A percentile compares a stretch with the other conserved stretches of the same genome.
Conservation (phyloP, 2,113 vertebrate genomes). For the Nematolebias whitei region DNA sequence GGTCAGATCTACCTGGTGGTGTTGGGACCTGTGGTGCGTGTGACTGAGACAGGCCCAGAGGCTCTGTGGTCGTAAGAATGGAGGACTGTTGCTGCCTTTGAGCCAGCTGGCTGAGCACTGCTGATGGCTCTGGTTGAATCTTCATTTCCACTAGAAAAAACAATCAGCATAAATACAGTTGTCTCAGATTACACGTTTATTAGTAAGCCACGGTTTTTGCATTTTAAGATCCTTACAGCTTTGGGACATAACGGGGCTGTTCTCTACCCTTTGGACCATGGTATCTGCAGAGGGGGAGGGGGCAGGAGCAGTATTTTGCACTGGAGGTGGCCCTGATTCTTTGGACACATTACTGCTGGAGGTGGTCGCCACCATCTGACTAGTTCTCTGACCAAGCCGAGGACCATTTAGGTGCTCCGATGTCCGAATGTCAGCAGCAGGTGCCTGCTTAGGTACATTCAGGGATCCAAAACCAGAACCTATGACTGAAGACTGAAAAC, state of each 20-base stretch:
- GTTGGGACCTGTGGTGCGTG: slow-evolving; percentile 74
- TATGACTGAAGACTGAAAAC: slow-evolving; percentile 86
- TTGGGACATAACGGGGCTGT: slow-evolving; percentile 63
- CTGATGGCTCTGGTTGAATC: slow-evolving; percentile 93
- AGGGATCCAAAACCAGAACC: slow-evolving; percentile 90
- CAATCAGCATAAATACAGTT: neutral
- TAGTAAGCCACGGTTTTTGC: neutral
- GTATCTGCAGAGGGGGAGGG: slow-evolving; percentile 80
- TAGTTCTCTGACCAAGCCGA: slow-evolving; percentile 81
- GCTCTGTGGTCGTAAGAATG: slow-evolving; percentile 57
- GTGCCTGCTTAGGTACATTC: slow-evolving; percentile 81
- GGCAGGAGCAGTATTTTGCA: slow-evolving; percentile 54
- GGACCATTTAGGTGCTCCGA: slow-evolving; percentile 86
- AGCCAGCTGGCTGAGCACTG: slow-evolving; percentile 91
- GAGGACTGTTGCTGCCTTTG: slow-evolving; percentile 86
- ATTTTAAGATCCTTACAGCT: slow-evolving; percentile 72
- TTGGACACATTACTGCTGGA: slow-evolving; percentile 68
- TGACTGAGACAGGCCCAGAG: slow-evolving; percentile 52
- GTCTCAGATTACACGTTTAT: neutral
- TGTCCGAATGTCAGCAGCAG: slow-evolving; percentile 82
- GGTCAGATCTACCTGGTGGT: slow-evolving; percentile 62
- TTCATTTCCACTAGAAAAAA: slow-evolving; percentile 85
- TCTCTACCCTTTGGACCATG: slow-evolving; percentile 80
- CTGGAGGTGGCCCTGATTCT: slow-evolving; percentile 55
- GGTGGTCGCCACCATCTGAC: slow-evolving; percentile 67